phyloP scores from a whole-genome alignment of 2,797 vertebrate species.

The Rallus crepitans region DNA sequence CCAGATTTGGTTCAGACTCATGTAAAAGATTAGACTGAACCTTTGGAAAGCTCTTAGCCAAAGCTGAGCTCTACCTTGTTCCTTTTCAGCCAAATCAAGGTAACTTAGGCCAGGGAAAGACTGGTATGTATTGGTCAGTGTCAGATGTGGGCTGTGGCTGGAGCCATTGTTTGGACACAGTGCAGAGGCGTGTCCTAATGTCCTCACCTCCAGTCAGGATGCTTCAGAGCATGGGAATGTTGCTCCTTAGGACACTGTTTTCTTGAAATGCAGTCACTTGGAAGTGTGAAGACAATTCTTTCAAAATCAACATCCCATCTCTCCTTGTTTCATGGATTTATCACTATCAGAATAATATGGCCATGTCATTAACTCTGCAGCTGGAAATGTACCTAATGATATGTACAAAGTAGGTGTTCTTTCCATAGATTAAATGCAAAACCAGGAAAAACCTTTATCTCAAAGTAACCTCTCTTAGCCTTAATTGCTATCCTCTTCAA shows the following conservation, averaged over 20 bases:
- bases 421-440: not conserved
- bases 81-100: not conserved
- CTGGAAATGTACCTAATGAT: not conserved
- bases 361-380: not conserved
- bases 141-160: fast-evolving
- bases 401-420: not conserved
- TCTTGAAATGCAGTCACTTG: not conserved
- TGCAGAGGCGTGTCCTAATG: fast-evolving
- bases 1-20: not conserved
- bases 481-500: not conserved
- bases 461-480: not conserved
- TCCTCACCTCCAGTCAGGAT: fast-evolving
- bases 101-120: not conserved
- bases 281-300: not conserved
- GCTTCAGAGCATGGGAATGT: not conserved
- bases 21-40: not conserved
- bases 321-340: not conserved
- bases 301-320: not conserved
- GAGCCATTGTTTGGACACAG: fast-evolving
- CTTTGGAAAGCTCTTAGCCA: not conserved
- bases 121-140: not conserved
- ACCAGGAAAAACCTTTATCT: not conserved
- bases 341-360: not conserved
- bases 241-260: fast-evolving
- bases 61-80: not conserved